Evolutionary conservation across 2,888 invertebrate genomes (phyloP), one percentile per base, ranked within the genome.

Genomic region (Megastigmus dorsalis): DNA sequence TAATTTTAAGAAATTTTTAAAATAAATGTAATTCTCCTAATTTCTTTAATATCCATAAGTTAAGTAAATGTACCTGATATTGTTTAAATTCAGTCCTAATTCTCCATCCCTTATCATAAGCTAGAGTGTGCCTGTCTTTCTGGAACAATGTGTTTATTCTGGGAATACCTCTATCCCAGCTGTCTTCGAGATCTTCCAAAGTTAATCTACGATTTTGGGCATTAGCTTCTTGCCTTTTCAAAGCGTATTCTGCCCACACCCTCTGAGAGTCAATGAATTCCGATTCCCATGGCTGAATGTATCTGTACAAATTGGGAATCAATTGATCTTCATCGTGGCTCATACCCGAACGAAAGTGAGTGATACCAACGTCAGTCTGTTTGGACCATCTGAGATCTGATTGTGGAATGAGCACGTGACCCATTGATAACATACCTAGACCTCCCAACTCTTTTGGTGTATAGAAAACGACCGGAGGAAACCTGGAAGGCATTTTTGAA

Each of bases 401-500:
- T 91, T 95, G 88, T 5, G 80, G 78, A 84, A 99, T 99, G 48
- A 99, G 91, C 9, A 99, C 99, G 86, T 99, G 99, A 4, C 99
- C 99, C 99, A 99, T 99, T 71, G 98, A 98, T 89, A 99, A 91
- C 99, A 99, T 99, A 70, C 99, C 99, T 50, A 99, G 91, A 2
- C 99, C 99, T 15, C 98, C 98, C 83, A 98, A 89, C 89, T 99
- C 98, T 86, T 99, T 99, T 0, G 99, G 99, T 0, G 99, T 99
- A 89, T 99, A 99, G 89, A 99, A 99, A 36, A 99, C 99, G 0
- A 99, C 99, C 0, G 99, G 99, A 10, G 99, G 99, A 89, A 99
- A 99, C 85, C 99, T 93, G 60, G 98, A 98, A 76, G 99, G 99
- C 99, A 99, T 99, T 92, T 99, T 99, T 0, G 99, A 99, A 89